A percentile compares a stretch with the other conserved stretches of the same genome.
Evolutionary conservation across 2,113 vertebrate genomes (phyloP).

Genomic region (Microcebus lehilahytsara): DNA sequence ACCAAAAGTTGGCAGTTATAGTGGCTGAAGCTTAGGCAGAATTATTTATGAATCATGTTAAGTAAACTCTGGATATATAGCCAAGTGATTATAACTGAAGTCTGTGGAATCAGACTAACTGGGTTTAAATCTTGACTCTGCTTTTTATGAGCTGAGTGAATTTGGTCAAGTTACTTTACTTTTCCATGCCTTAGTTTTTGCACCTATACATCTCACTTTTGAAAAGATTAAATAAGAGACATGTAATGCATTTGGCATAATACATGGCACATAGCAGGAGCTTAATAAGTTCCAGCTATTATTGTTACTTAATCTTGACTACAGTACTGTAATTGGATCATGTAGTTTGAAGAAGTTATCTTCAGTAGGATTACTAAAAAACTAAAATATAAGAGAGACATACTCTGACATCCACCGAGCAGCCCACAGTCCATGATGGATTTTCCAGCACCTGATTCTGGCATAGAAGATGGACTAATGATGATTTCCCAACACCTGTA

Average conservation of each 20-base stretch:
- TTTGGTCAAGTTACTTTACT: not conserved
- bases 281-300: conserved; percentile 37
- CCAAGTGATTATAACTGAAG: conserved; percentile 5
- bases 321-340: conserved; percentile 15
- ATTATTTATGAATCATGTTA: conserved; percentile 30
- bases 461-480: conserved; percentile 95
- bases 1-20: not conserved
- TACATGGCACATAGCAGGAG: not conserved
- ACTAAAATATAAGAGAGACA: conserved; percentile 71
- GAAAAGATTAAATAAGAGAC: conserved; percentile 27
- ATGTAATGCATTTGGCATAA: not conserved
- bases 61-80: not conserved
- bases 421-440: conserved; percentile 98
- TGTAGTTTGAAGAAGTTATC: not conserved
- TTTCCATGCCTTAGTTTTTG: not conserved
- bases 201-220: not conserved
- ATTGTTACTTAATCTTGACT: conserved; percentile 30
- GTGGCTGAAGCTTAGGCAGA: not conserved
- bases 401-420: conserved; percentile 98
- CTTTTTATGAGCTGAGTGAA: conserved; percentile 2
- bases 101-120: not conserved
- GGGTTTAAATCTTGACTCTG: conserved; percentile 1
- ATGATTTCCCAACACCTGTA: conserved; percentile 97
- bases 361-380: conserved; percentile 41
- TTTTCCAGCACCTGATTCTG: conserved; percentile 97